Evolutionary conservation across 2,113 vertebrate species (phyloP).

Genomic region (Solenodon paradoxus): DNA sequence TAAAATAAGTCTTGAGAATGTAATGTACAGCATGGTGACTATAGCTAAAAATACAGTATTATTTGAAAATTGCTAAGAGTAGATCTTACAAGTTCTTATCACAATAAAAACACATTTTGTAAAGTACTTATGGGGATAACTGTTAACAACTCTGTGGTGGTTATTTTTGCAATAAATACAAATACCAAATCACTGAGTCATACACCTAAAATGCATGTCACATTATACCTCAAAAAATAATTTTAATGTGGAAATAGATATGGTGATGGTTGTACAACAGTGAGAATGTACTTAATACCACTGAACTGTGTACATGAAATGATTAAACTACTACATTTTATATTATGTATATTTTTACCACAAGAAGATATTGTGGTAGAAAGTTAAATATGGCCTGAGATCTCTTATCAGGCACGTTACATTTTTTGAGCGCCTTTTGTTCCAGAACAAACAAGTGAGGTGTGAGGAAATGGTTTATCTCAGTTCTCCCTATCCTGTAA

Average conservation of each 20-base stretch:
- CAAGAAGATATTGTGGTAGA: neutral
- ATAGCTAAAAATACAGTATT: neutral
- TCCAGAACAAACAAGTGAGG: neutral
- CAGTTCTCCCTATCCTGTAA: neutral
- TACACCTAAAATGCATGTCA: too few species aligned
- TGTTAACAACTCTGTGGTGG: neutral
- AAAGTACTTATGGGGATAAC: neutral
- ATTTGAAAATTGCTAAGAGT: neutral
- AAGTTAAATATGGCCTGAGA: constrained; percentile 2
- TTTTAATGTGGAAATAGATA: neutral
- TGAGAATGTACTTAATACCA: neutral
- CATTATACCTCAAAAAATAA: neutral
- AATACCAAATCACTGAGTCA: neutral
- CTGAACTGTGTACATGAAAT: neutral
- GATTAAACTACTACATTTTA: constrained; percentile 6
- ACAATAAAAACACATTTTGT: neutral
- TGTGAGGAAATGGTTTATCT: neutral
- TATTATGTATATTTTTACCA: neutral
- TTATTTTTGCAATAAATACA: neutral
- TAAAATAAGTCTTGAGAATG: neutral
- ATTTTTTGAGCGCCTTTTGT: constrained; percentile 22
- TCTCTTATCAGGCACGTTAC: neutral
- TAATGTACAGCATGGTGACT: neutral
- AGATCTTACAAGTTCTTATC: neutral
- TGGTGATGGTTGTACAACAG: neutral